A percentile compares a stretch with the other conserved stretches of the same genome.
Conservation (phyloP, 2,888 invertebrate genomes). For the Cataglyphis albicans region DNA sequence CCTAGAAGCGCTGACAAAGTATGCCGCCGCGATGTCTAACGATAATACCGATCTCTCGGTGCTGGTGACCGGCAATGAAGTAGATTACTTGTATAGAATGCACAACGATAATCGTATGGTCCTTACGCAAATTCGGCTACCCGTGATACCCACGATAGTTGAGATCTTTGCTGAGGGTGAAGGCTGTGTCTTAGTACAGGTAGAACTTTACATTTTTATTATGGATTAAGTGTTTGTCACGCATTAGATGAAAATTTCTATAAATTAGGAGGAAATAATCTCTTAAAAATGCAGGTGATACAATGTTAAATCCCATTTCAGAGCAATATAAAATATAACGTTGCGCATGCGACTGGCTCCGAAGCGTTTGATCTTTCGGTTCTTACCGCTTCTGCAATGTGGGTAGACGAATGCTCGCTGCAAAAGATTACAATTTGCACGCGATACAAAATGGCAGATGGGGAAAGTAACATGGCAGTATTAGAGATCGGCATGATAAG, state of each 20-base stretch:
- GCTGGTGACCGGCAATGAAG: conserved; percentile 85
- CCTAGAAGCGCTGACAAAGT: conserved; percentile 88
- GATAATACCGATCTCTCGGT: conserved; percentile 86
- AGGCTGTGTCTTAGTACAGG: conserved; percentile 88
- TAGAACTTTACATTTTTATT: conserved; percentile 68
- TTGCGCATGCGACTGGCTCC: conserved; percentile 85
- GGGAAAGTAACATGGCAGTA: conserved; percentile 87
- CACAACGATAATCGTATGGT: conserved; percentile 87
- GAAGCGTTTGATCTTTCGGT: conserved; percentile 87
- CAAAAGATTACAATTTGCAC: conserved; percentile 84
- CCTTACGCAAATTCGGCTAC: conserved; percentile 85
- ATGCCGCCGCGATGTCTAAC: conserved; percentile 86
- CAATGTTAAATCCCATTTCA: conserved; percentile 71
- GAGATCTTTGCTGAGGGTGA: conserved; percentile 87
- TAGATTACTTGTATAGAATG: conserved; percentile 85
- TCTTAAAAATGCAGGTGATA: neutral
- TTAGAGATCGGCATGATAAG: conserved; percentile 89
- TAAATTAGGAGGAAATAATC: neutral
- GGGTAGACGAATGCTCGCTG: conserved; percentile 86
- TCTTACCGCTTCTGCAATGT: conserved; percentile 84
- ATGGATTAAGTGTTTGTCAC: neutral
- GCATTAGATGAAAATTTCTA: neutral
- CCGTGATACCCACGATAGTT: conserved; percentile 85
- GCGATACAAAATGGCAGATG: conserved; percentile 85
- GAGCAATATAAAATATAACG: conserved; percentile 87